A percentile compares a stretch with the other conserved stretches of the same genome.
phyloP scores from a whole-genome alignment of 2,888 invertebrate species.

The Cepaea hortensis region DNA sequence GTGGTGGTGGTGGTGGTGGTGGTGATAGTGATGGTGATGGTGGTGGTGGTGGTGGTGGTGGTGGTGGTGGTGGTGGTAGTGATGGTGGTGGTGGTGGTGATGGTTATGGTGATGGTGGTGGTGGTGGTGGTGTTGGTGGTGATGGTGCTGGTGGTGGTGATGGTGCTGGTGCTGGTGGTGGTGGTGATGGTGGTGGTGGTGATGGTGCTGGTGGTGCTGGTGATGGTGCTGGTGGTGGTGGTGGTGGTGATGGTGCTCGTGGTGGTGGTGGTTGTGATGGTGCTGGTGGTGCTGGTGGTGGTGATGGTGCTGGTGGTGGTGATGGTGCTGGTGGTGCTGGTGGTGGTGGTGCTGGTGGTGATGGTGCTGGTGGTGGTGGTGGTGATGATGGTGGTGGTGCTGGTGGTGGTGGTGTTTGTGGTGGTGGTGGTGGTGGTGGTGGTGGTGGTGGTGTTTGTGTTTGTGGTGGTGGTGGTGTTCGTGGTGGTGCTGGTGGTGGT shows the following conservation, averaged over 20 bases:
- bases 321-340: slow-evolving; percentile 37
- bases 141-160: background rate
- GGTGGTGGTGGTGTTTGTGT: background rate
- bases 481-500: background rate
- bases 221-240: slow-evolving; percentile 1
- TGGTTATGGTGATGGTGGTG: background rate
- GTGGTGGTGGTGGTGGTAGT: background rate
- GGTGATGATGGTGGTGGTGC: slow-evolving; percentile 39
- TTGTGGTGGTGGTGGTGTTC: background rate
- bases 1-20: background rate
- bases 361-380: slow-evolving; percentile 29
- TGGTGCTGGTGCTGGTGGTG: background rate
- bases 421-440: background rate
- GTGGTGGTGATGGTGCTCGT: slow-evolving; percentile 34
- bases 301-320: slow-evolving; percentile 36
- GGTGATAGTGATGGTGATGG: background rate
- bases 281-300: slow-evolving; percentile 23
- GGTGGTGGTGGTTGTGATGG: slow-evolving; percentile 16
- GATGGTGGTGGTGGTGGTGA: background rate
- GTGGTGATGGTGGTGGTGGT: background rate
- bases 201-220: background rate
- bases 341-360: slow-evolving; percentile 39
- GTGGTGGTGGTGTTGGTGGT: background rate
- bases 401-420: slow-evolving; percentile 31
- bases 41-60: background rate